Evolutionary conservation across 2,113 vertebrate species (phyloP), one percentile per base, ranked within the genome.

Genomic region (Nerophis ophidion): DNA sequence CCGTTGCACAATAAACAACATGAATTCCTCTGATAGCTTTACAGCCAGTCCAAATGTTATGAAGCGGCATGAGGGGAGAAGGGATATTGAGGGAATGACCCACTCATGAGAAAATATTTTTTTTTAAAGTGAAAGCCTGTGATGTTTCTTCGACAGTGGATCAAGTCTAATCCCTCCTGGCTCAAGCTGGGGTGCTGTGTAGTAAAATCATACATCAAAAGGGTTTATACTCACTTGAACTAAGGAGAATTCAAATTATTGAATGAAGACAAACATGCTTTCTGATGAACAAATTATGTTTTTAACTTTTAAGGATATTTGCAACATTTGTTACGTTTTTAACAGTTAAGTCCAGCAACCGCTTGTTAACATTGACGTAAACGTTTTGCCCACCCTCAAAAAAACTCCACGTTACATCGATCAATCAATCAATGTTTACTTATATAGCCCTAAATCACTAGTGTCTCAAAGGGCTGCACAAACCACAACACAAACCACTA

Each of bases 1-100:
- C 81, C 69, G 55, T 81, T 50, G 33, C 67, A 85, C 83, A 88
- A 87, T 87, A 86, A 89, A 87, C 66, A 7, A 72, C 71, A 80
- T 68, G 77, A 87, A 80, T 77, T 68, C 14, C 33, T 74, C 63
- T 79, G 75, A 84, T 68, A 65, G 65, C 71, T 81, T 84, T 81
- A 83, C 45, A 60, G 65, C 48, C 62, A 74, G 61, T 57, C 77
- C 80, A 86, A 88, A 85, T 77, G 79, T 71, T 68, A 70, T 75
- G 55, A 47, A 52, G 16, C 74, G 66, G 69, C 47, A 61, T 19
- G 17, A 4, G n/a, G 16, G 40, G 44, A 61, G 10, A 56, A 61
- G 15, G 40, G 26, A n/a, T 17, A 33, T 17, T 45, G 58, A 6
- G 48, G 47, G 61, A 40, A 44, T 58, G 48, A 65, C 64, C 55